phyloP scores from a whole-genome alignment of 2,888 invertebrate genomes.

The Rosalia funebris region DNA sequence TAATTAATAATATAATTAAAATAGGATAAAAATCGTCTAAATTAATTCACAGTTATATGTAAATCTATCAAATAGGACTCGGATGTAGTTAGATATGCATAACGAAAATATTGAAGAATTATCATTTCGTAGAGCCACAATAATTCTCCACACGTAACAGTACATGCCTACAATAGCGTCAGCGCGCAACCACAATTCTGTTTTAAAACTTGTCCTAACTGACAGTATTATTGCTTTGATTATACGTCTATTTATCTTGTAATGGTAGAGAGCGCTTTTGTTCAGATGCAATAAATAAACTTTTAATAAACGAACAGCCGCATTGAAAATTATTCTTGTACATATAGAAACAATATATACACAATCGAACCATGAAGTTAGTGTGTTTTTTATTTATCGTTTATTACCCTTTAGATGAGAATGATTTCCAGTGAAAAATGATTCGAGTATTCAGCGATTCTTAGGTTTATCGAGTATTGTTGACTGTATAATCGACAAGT shows the following conservation, averaged over 20 bases:
- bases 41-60: not conserved
- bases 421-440: no score
- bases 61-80: not conserved
- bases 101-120: slow-evolving; percentile 13
- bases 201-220: slow-evolving; percentile 15
- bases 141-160: slow-evolving; percentile 1
- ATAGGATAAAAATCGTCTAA: no score
- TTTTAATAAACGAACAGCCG: not conserved
- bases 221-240: slow-evolving; percentile 17
- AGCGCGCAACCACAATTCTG: not conserved
- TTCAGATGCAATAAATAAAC: slow-evolving; percentile 8
- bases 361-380: no score
- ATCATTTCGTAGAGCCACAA: slow-evolving; percentile 10
- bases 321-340: not conserved
- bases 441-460: no score
- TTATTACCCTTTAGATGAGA: no score
- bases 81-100: not conserved
- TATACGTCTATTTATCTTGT: slow-evolving; percentile 13
- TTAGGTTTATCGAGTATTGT: no score
- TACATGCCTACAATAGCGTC: slow-evolving; percentile 7
- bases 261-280: slow-evolving; percentile 3
- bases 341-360: no score
- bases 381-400: no score
- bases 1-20: no score
- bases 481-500: no score